Evolutionary conservation across 2,113 vertebrate species (phyloP).

Genomic region (Oncorhynchus kisutch): DNA sequence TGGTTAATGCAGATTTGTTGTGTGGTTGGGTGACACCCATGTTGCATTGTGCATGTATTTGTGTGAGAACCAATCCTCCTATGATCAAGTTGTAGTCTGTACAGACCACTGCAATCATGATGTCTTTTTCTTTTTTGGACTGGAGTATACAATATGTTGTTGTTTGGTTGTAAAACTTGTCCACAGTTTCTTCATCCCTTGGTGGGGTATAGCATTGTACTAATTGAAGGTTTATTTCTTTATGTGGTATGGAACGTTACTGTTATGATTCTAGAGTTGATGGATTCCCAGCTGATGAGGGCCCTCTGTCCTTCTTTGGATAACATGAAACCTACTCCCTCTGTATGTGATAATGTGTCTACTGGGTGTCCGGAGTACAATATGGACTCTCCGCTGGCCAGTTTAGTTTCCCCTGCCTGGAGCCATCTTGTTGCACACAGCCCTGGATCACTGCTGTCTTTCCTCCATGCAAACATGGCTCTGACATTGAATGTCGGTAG

Average conservation of each 20-base stretch:
- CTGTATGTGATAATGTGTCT: background rate
- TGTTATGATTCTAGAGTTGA: slow-evolving; percentile 10
- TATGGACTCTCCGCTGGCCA: slow-evolving; percentile 5
- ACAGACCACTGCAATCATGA: background rate
- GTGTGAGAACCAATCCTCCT: background rate
- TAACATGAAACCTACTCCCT: slow-evolving; percentile 10
- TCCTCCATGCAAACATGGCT: too few species aligned
- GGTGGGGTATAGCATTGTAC: background rate
- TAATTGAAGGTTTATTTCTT: background rate
- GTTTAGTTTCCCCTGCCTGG: background rate
- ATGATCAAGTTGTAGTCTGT: background rate
- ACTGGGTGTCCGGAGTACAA: slow-evolving; percentile 11
- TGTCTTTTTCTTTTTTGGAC: background rate
- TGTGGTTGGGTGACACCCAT: background rate
- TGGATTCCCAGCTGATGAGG: slow-evolving; percentile 15
- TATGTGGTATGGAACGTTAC: background rate
- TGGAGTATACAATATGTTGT: background rate
- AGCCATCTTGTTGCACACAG: slow-evolving; percentile 8
- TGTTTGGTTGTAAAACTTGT: background rate
- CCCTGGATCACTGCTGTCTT: background rate
- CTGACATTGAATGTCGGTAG: background rate
- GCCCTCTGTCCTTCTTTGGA: slow-evolving; percentile 6
- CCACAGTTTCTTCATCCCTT: background rate
- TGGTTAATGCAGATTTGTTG: background rate
- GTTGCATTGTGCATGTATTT: background rate